Base-by-base conservation (phyloP, 2,797 vertebrate species). In the Typhlichthys eigenmanni region DNA sequence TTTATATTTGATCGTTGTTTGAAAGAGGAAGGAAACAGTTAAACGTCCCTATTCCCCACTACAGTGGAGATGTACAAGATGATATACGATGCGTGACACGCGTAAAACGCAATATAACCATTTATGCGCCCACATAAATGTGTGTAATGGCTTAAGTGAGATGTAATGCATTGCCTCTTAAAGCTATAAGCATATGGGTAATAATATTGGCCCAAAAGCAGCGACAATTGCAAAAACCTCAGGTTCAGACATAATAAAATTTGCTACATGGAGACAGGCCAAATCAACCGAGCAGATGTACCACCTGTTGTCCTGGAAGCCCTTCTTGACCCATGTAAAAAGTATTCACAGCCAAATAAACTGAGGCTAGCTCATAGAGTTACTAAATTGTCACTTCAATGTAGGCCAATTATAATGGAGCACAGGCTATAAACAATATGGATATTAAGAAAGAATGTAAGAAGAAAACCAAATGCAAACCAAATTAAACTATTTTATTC, bases 1-100 rank as follows among this genome's bases (percentile, higher is more conserved):
- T 92, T 91, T 92, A 89, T 91, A 91, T 90, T 91, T 90, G 89
- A 88, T 80, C 85, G 79, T 76, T 76, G 79, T 90, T 91, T 90
- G 68, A 88, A 86, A 88, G 75, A 85, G 88, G 85, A 91, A 91
- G 91, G 89, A 90, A 92, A 92, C 85, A 55, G 88, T 93, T 92
- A 89, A 85, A 81, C 77, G 55, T 38, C 69, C 75, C 70, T 72
- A 74, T 87, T 79, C 82, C 76, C 68, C 79, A 67, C 74, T 56
- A 60, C 49, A 76, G 72, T 83, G 78, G 54, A 79, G 69, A 63
- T 12, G 68, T 69, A 82, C 80, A 82, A 74, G 43, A 69, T 76
- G 82, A 79, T 92, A 91, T 92, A 92, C 89, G 91, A 87, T 80
- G 87, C 92, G 75, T 92, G 80, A 87, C 72, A 63, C 45, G 62